Conservation (phyloP, 2,797 vertebrate species). For the Falco columbarius region DNA sequence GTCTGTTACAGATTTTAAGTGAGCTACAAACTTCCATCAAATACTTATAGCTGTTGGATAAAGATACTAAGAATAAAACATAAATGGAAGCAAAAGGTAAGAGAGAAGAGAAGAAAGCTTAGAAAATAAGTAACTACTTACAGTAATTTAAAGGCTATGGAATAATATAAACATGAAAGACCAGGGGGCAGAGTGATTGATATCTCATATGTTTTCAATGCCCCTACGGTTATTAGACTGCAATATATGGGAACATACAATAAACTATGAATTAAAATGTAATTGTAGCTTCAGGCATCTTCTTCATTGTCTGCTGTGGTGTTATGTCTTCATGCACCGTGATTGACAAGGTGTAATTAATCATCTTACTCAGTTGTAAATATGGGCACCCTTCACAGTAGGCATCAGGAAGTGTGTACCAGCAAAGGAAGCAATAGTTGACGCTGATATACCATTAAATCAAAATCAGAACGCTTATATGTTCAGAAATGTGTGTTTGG, state of each 20-base stretch:
- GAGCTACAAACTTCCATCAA: slow-evolving; percentile 76
- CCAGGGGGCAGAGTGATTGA: slow-evolving; percentile 79
- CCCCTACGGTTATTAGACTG: slow-evolving; percentile 80
- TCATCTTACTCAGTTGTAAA: slow-evolving; percentile 85
- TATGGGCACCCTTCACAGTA: slow-evolving; percentile 82
- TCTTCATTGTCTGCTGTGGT: slow-evolving; percentile 83
- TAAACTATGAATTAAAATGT: slow-evolving; percentile 83
- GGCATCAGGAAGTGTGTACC: slow-evolving; percentile 83
- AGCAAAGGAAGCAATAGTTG: slow-evolving; percentile 82
- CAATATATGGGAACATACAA: slow-evolving; percentile 81
- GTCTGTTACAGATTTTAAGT: slow-evolving; percentile 77
- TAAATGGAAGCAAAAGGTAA: slow-evolving; percentile 72
- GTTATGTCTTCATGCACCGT: slow-evolving; percentile 86
- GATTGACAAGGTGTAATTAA: slow-evolving; percentile 87
- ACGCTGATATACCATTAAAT: slow-evolving; percentile 80
- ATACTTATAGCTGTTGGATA: slow-evolving; percentile 73
- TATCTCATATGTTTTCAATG: slow-evolving; percentile 77
- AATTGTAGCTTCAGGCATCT: slow-evolving; percentile 83
- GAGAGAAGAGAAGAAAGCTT: slow-evolving; percentile 51
- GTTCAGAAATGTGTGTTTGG: slow-evolving; percentile 82
- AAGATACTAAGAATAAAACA: slow-evolving; percentile 69
- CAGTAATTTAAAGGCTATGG: slow-evolving; percentile 60
- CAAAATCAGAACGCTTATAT: slow-evolving; percentile 74
- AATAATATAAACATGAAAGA: slow-evolving; percentile 67
- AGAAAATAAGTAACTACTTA: slow-evolving; percentile 65